Base-by-base conservation (phyloP, 2,113 vertebrate species). In the Zapus hudsonius region DNA sequence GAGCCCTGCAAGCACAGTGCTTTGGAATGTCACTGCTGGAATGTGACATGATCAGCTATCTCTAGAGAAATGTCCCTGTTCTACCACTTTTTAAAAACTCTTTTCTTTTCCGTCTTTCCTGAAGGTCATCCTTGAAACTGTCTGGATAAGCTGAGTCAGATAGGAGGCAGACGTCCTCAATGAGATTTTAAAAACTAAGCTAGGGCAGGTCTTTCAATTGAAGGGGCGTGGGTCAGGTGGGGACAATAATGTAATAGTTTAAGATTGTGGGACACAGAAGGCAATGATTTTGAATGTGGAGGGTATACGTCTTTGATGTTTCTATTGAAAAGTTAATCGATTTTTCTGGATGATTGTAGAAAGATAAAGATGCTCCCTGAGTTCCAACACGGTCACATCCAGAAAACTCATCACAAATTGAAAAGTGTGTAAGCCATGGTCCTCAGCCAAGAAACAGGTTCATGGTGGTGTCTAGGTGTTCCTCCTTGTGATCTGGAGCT, bases 131-230 rank as follows among this genome's bases (percentile, higher is more conserved):
- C 16, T 11, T 38, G 3, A 52, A 25, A 84, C 20, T 27, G 10
- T 66, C 76, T 83, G 29, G 80, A 93, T 64, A n/a, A 64, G 38
- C 33, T 29, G 59, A 17, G 29, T 70, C 66, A 75, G 57, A 19
- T 5, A 6, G 6, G 33, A 55, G 3, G 31, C 20, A 0, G 0
- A 10, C 2, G 25, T 76, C 31, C 44, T 47, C 20, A 19, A 1
- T 17, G 25, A 73, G 69, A 52, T 47, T 36, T 13, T 12, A 29
- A 57, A 20, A 20, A 36, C 74, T 40, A 27, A 7, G 23, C 31
- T 40, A 4, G 57, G 80, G 55, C 25, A 4, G 15, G 0, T 31
- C 63, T 64, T 61, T 23, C 57, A 22, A 6, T 7, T 16, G 7
- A 69, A 67, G 27, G 33, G 17, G 7, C 7, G 7, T 66, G 3